Base-by-base conservation (phyloP, 2,888 invertebrate genomes). In the Terebella lapidaria region DNA sequence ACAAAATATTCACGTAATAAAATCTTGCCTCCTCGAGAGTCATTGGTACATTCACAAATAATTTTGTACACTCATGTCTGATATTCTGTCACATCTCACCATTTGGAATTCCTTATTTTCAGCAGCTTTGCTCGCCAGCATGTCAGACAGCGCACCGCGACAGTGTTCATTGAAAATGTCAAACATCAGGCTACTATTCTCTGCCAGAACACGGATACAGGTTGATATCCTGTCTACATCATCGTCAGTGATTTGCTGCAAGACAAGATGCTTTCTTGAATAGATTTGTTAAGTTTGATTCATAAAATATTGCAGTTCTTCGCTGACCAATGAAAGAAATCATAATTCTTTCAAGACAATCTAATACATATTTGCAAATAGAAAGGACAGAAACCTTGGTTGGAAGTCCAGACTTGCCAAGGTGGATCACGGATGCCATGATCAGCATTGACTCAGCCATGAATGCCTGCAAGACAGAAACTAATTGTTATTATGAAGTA, bases 231-330 rank as follows among this genome's bases (percentile, higher is more conserved):
- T 88, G 79, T 97, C 95, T 35, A 87, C 83, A 81, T 79, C 80
- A 64, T 99, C 97, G 71, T 95, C 92, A n/a, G 95, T 97, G 70
- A 97, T 91, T 0, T 89, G 87, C 79, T 89, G 88, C 20, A 5
- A 15, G 22, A 35, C 42, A 35, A 35, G n/a, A 35, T 35, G 42
- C 42, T 15, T 15, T 35, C 42, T 35, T 35, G 42, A 15, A n/a
- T 35, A n/a, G 10, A n/a, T 35, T 10, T 35, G n/a, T n/a, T n/a
- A n/a, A n/a, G n/a, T n/a, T n/a, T n/a, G n/a, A n/a, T n/a, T n/a
- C n/a, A n/a, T n/a, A n/a, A n/a, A n/a, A n/a, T n/a, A n/a, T n/a
- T n/a, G n/a, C n/a, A n/a, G n/a, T n/a, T n/a, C n/a, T n/a, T n/a
- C n/a, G n/a, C n/a, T n/a, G n/a, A n/a, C n/a, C n/a, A n/a, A n/a